A percentile compares a stretch with the other conserved stretches of the same genome.
These are phyloP conservation scores for Mystacornis crossleyi DNA, from an alignment of 2,113 vertebrate genomes.

Conservation along the genomic window DNA sequence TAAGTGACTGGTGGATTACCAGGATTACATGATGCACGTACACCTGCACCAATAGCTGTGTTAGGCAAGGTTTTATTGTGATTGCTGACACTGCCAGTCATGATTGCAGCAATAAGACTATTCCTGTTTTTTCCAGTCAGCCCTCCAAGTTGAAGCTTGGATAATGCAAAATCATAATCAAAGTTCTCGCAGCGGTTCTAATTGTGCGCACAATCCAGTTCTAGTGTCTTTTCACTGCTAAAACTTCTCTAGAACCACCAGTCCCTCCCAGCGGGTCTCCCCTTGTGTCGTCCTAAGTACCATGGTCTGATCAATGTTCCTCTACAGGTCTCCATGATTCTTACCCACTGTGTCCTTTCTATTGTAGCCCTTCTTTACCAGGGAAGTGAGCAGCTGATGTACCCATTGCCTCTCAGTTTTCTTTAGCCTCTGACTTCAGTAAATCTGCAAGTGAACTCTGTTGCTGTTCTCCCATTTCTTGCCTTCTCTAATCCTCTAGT, in stretches of 20 bases:
- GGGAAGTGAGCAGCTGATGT: not conserved
- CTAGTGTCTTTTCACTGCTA: not conserved
- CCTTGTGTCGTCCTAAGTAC: not conserved
- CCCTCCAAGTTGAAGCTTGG: not conserved
- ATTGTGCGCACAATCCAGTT: not conserved
- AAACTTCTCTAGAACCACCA: not conserved
- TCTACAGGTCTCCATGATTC: not conserved
- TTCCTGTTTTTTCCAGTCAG: not conserved
- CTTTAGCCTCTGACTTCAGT: not conserved
- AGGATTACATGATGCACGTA: not conserved
- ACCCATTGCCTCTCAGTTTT: not conserved
- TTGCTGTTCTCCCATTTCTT: not conserved
- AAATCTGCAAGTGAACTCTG: not conserved
- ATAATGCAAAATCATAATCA: not conserved
- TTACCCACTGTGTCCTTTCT: not conserved
- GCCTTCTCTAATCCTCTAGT: not conserved
- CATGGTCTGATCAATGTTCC: not conserved
- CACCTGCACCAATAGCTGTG: not conserved
- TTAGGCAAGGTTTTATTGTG: not conserved
- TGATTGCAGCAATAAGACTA: not conserved
- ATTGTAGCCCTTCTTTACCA: not conserved
- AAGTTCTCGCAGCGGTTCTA: not conserved
- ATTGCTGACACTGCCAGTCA: not conserved
- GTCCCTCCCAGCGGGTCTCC: not conserved
- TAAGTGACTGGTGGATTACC: not conserved